Evolutionary conservation across 2,797 vertebrate genomes (phyloP), one percentile per base, ranked within the genome.

Genomic region (Manis pentadactyla): DNA sequence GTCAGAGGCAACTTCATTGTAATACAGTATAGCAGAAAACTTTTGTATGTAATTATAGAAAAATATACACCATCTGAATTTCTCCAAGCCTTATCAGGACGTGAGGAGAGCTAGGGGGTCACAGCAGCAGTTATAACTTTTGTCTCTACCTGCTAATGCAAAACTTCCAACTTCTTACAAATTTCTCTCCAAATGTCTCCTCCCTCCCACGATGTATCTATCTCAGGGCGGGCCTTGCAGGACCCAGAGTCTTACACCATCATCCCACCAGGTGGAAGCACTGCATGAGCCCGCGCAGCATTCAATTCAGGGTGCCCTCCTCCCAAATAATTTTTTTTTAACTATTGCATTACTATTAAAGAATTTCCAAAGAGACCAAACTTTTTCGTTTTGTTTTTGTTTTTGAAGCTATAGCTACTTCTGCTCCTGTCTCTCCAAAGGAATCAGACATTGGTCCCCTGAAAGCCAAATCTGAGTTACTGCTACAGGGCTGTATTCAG

Each of bases 181-280:
- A 94, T 42, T 86, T 90, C 42, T 85, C 46, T 63, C 37, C 31
- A 29, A 49, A 39, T 7, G 42, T 39, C 71, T 75, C 42, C 61
- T 14, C 21, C 2, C 18, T 66, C 4, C 34, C 53, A 37, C 15
- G 18, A 4, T 42, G 2, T 8, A 25, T 49, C 42, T 8, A 25
- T 49, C 37, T 23, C 8, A 12, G 15, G 29, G 8, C 12, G 34
- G 2, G 19, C 49, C 19, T n/a, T 53, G 25, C 7, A 0, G 55
- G 51, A 84, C 63, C 29, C 7, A 5, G 9, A 68, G 79, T 90
- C n/a, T 25, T 87, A 81, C n/a, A 39, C 46, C 66, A 73, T 23
- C 2, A 49, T 10, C 66, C 95, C 96, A 97, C 75, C 21, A 90
- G 93, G 92, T 55, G 95, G 94, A 96, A 97, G 84, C 81, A 95